These are phyloP conservation scores for Pangasius mekongensis DNA, from an alignment of 2,797 vertebrate species.

Conservation along the genomic window DNA sequence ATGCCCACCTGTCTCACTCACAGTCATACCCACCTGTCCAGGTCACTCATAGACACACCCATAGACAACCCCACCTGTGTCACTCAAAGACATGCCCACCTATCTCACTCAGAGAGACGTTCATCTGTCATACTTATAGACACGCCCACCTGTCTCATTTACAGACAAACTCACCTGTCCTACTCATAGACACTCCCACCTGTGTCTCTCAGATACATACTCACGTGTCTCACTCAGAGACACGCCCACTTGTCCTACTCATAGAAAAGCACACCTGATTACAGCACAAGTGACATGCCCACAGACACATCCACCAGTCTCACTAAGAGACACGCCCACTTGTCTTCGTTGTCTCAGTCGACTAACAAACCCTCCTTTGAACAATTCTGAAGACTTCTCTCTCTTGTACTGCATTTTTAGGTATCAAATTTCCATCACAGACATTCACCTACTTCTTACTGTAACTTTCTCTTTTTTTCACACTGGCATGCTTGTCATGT, in stretches of 20 bases:
- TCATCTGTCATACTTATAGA: neutral
- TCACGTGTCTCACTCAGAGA: no score
- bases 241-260: neutral
- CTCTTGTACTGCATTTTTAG: neutral
- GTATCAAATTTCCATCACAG: neutral
- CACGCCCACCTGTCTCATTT: neutral
- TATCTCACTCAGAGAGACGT: neutral
- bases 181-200: neutral
- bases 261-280: neutral
- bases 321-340: neutral
- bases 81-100: neutral
- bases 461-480: neutral
- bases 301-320: neutral
- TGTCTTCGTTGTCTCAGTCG: neutral
- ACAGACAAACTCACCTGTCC: neutral
- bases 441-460: neutral
- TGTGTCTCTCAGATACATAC: neutral
- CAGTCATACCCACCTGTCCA: neutral
- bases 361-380: no score
- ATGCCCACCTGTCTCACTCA: neutral
- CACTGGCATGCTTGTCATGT: constrained; percentile 4
- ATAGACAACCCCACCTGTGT: neutral
- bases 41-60: neutral
- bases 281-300: no score
- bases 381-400: neutral